phyloP scores from a whole-genome alignment of 2,797 vertebrate genomes.

The Helicolenus hilgendorfi region DNA sequence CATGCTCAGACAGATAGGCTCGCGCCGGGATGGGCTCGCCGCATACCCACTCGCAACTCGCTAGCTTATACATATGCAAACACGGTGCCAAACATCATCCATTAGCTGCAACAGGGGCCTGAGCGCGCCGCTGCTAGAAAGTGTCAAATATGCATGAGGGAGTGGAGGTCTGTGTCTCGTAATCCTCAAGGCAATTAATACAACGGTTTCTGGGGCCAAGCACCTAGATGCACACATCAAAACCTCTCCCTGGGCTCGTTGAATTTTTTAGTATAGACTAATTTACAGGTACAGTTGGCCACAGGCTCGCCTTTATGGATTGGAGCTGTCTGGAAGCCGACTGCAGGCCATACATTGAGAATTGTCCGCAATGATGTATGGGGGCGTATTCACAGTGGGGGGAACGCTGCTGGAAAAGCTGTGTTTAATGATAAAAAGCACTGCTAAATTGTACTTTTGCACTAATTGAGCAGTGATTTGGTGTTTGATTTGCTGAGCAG shows the following conservation, averaged over 20 bases:
- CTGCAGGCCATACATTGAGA: constrained; percentile 32
- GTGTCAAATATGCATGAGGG: constrained; percentile 82
- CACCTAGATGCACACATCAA: constrained; percentile 50
- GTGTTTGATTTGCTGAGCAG: background rate
- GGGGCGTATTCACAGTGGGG: background rate
- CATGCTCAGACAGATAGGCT: constrained; percentile 38
- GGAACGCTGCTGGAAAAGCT: background rate
- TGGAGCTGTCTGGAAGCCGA: constrained; percentile 29
- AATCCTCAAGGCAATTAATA: constrained; percentile 78
- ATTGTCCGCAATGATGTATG: constrained; percentile 38
- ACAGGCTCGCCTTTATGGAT: constrained; percentile 65
- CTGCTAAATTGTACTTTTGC: background rate
- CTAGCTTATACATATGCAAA: constrained; percentile 72
- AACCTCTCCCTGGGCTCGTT: constrained; percentile 44
- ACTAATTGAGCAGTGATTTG: background rate
- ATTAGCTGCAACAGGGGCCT: constrained; percentile 59
- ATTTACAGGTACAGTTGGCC: constrained; percentile 61
- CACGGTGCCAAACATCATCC: constrained; percentile 52
- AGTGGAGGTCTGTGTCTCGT: constrained; percentile 62
- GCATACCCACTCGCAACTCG: constrained; percentile 52
- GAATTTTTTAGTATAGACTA: constrained; percentile 67
- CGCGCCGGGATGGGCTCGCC: constrained; percentile 12
- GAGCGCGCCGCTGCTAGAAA: constrained; percentile 23
- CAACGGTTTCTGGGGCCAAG: constrained; percentile 59
- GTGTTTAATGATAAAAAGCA: constrained; percentile 5